phyloP scores from a whole-genome alignment of 2,113 vertebrate species.

The Pan troglodytes region NHGRI_mPanTro3-v2.1_pri NC_072401.2:76589501-76590000 shows the following conservation, averaged over 20 bases:
- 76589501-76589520: background rate
- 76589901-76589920: background rate
- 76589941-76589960: too few species aligned
- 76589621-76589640: background rate
- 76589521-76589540: background rate
- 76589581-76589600: background rate
- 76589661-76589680: background rate
- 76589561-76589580: background rate
- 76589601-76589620: background rate
- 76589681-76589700: background rate
- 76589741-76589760: background rate
- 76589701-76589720: too few species aligned
- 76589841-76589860: background rate
- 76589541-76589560: background rate
- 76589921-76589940: background rate
- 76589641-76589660: background rate
- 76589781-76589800: background rate
- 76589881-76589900: background rate
- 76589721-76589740: background rate
- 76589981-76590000: background rate
- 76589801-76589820: background rate
- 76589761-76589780: background rate
- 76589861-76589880: background rate
- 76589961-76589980: too few species aligned
- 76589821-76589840: background rate